Evolutionary conservation across 2,888 invertebrate genomes (phyloP).

Genomic region (Caenorhabditis sp.): DNA sequence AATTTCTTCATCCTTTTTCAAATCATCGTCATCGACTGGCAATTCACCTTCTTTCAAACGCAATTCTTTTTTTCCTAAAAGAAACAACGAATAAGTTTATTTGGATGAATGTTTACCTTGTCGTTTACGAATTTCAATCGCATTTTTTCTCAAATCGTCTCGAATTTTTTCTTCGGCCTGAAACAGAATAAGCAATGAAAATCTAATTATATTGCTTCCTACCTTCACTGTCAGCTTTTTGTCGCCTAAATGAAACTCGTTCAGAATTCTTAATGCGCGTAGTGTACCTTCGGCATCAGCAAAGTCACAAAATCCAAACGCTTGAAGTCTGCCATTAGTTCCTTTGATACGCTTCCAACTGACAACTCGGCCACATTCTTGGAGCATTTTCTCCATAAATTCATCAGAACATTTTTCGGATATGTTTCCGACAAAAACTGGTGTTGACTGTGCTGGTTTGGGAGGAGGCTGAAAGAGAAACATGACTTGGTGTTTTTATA

Average conservation of each 20-base stretch:
- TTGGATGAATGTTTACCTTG: slow-evolving; percentile 17
- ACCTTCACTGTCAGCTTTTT: slow-evolving; percentile 85
- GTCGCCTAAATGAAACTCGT: slow-evolving; percentile 89
- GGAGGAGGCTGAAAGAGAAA: neutral
- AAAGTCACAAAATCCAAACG: slow-evolving; percentile 97
- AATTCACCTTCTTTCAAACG: slow-evolving; percentile 50
- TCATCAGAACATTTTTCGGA: slow-evolving; percentile 92
- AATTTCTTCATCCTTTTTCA: slow-evolving; percentile 59
- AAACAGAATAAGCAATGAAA: slow-evolving; percentile 11
- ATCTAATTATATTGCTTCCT: neutral
- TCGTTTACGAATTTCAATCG: slow-evolving; percentile 36
- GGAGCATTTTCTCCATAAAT: slow-evolving; percentile 85
- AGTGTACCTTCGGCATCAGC: slow-evolving; percentile 93
- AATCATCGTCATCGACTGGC: slow-evolving; percentile 59
- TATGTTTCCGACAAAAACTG: slow-evolving; percentile 96
- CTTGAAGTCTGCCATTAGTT: slow-evolving; percentile 74
- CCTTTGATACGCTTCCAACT: slow-evolving; percentile 96
- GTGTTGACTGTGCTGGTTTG: slow-evolving; percentile 75
- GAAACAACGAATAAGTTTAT: neutral
- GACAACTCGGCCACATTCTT: slow-evolving; percentile 90
- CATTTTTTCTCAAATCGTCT: slow-evolving; percentile 34
- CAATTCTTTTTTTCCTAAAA: slow-evolving; percentile 40
- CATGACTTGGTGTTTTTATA: too few species aligned
- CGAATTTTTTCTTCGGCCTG: slow-evolving; percentile 59
- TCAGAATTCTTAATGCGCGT: slow-evolving; percentile 86